A percentile compares a stretch with the other conserved stretches of the same genome.
phyloP scores from a whole-genome alignment of 2,797 vertebrate species.

The Poliocrania exsul region DNA sequence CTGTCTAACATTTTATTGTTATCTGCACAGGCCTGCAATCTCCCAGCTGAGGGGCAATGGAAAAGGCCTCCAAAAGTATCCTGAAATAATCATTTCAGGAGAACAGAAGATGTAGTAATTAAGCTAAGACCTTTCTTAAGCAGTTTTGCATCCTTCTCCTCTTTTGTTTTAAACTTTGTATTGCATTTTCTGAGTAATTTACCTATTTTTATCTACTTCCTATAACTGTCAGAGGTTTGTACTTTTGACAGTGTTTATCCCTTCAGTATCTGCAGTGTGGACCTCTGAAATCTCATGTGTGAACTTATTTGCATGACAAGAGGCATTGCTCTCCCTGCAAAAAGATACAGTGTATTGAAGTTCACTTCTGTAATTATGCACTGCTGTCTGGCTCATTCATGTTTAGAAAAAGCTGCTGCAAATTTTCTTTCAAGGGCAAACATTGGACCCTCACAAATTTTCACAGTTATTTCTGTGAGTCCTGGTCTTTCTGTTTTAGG shows the following conservation, averaged over 20 bases:
- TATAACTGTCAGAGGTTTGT: not conserved
- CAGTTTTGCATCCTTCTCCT: not conserved
- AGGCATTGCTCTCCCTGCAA: not conserved
- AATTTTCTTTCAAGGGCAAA: not conserved
- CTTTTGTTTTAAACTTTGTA: not conserved
- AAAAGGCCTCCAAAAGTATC: not conserved
- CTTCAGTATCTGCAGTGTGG: not conserved
- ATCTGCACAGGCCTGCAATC: not conserved
- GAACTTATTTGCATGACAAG: not conserved
- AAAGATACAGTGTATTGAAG: not conserved
- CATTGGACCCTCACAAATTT: not conserved
- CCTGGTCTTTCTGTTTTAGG: not conserved
- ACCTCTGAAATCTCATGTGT: not conserved
- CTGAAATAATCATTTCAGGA: not conserved
- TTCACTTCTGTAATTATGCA: not conserved
- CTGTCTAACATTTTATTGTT: not conserved
- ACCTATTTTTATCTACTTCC: not conserved
- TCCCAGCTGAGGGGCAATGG: not conserved
- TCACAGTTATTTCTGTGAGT: not conserved
- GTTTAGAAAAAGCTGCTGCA: not conserved
- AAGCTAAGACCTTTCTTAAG: not conserved
- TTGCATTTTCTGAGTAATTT: not conserved
- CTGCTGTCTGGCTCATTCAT: not conserved
- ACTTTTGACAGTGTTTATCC: not conserved
- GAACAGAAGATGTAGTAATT: not conserved